phyloP scores from a whole-genome alignment of 2,113 vertebrate genomes.

The Ahaetulla prasina region DNA sequence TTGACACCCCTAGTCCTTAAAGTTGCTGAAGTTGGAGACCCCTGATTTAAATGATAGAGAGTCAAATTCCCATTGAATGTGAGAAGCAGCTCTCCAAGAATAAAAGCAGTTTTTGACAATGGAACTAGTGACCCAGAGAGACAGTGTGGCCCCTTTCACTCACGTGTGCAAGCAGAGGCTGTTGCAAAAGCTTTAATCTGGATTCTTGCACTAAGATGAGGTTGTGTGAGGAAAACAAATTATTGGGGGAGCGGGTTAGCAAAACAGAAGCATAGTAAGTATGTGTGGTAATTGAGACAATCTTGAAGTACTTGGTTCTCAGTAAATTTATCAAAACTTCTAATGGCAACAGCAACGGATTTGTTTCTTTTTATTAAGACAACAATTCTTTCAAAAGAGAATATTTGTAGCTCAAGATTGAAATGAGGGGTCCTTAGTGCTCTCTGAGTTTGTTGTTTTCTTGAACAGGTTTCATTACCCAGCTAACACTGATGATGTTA shows the following conservation, averaged over 20 bases:
- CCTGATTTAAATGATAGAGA: background rate
- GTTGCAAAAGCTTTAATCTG: background rate
- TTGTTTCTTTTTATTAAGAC: no score
- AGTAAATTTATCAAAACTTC: no score
- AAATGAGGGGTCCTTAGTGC: no score
- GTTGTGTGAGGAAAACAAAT: background rate
- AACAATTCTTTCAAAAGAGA: no score
- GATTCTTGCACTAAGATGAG: background rate
- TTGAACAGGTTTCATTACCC: no score
- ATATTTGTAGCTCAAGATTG: no score
- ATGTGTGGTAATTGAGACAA: background rate
- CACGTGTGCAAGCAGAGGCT: background rate
- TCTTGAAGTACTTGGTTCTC: no score
- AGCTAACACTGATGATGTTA: no score
- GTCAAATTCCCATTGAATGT: background rate
- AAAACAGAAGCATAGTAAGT: background rate
- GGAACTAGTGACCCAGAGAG: background rate
- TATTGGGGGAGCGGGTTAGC: no score
- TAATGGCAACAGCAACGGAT: no score
- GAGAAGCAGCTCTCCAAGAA: background rate
- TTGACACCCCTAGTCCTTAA: background rate
- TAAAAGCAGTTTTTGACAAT: background rate
- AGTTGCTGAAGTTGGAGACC: background rate
- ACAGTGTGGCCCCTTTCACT: background rate
- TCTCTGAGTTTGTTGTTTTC: no score